Evolutionary conservation across 2,888 invertebrate genomes (phyloP).

Genomic region (Campoplex nolae): DNA sequence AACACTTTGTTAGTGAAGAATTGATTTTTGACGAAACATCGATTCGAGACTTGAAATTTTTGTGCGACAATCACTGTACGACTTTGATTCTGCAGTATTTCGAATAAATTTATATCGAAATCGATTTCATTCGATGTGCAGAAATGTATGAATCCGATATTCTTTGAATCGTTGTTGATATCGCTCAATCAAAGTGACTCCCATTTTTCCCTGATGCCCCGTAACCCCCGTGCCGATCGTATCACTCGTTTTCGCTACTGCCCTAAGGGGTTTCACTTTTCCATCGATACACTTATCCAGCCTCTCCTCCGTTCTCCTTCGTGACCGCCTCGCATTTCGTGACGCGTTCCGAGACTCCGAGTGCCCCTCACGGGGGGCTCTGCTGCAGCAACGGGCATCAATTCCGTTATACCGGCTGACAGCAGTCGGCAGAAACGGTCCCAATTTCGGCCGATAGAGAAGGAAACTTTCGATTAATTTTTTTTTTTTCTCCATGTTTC

Average conservation of each 20-base stretch:
- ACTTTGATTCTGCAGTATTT: no score
- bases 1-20: not conserved
- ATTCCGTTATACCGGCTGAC: constrained; percentile 53
- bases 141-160: not conserved
- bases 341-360: constrained; percentile 11
- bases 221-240: not conserved
- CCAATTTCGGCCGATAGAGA: constrained; percentile 61
- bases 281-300: constrained; percentile 65
- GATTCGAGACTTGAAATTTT: not conserved
- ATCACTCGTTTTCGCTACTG: not conserved
- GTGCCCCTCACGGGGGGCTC: constrained; percentile 22
- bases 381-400: constrained; percentile 18
- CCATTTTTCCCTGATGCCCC: not conserved
- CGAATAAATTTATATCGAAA: not conserved
- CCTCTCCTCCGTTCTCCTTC: constrained; percentile 9
- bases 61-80: no score
- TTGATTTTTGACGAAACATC: not conserved
- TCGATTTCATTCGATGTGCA: not conserved
- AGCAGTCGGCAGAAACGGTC: constrained; percentile 52
- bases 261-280: constrained; percentile 70
- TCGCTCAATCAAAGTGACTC: not conserved
- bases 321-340: not conserved
- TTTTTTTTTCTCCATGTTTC: not conserved
- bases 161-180: not conserved
- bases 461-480: constrained; percentile 33